Evolutionary conservation across 1,140 invertebrate species (phyloP).

Genomic region (Lordiphosa mommai): DNA sequence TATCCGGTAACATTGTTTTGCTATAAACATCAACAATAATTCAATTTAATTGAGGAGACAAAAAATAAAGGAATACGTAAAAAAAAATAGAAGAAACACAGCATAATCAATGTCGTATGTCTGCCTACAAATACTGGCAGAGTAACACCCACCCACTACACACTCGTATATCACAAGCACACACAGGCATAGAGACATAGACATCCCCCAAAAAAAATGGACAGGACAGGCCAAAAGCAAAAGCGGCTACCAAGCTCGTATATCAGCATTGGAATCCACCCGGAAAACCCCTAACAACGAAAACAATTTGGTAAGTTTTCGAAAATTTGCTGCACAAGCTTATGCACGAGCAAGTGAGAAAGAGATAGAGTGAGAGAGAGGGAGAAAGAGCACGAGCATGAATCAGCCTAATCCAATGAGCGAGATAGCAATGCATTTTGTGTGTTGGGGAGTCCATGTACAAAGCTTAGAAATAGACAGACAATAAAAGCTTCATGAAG

Average conservation of each 20-base stretch:
- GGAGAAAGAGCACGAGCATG: slow-evolving; percentile 7
- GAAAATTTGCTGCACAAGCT: slow-evolving; percentile 64
- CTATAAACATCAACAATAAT: slow-evolving; percentile 75
- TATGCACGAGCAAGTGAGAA: slow-evolving; percentile 14
- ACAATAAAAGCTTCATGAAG: slow-evolving; percentile 78
- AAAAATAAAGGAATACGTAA: slow-evolving; percentile 11
- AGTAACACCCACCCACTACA: slow-evolving; percentile 12
- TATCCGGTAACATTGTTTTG: slow-evolving; percentile 61
- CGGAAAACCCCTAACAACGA: slow-evolving; percentile 70
- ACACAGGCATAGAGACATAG: slow-evolving; percentile 36
- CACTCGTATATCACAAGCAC: slow-evolving; percentile 40
- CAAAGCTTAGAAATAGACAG: slow-evolving; percentile 78
- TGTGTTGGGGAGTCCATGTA: slow-evolving; percentile 60
- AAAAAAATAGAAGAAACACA: slow-evolving; percentile 52
- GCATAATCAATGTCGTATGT: slow-evolving; percentile 73
- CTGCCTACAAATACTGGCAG: slow-evolving; percentile 30
- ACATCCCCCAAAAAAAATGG: slow-evolving; percentile 36
- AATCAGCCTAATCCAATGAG: slow-evolving; percentile 35
- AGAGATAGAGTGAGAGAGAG: slow-evolving; percentile 11
- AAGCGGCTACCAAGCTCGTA: slow-evolving; percentile 41
- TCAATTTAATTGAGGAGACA: slow-evolving; percentile 55
- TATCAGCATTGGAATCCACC: slow-evolving; percentile 77
- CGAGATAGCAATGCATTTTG: slow-evolving; percentile 35
- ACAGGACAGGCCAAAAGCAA: too few relatives aligned
- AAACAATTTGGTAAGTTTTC: slow-evolving; percentile 78